Conservation (phyloP, 92 coral and sea anemone genomes). For the Scolanthus callimorphus region DNA sequence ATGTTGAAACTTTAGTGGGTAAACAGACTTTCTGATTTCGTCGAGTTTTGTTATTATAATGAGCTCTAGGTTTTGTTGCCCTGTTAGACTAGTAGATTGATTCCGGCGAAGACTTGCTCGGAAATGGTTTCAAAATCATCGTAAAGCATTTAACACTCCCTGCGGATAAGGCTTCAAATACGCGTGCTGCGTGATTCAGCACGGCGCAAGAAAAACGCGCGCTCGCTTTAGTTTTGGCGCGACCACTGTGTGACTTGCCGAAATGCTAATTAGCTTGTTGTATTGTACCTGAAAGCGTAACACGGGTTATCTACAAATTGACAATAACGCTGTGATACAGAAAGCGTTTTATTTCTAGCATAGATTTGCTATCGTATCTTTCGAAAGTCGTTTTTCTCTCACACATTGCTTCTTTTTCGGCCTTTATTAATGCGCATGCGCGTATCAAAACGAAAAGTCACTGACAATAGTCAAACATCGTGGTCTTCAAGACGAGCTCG, state of each 20-base stretch:
- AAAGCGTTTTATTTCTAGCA: too few relatives aligned
- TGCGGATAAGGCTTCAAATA: constrained; percentile 28
- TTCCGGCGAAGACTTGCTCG: too few relatives aligned
- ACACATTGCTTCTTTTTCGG: background rate
- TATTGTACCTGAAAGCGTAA: constrained; percentile 6
- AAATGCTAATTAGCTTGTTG: constrained; percentile 78
- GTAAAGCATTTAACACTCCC: constrained; percentile 21
- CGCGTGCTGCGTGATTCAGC: constrained; percentile 44
- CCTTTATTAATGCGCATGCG: background rate
- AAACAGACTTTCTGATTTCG: constrained; percentile 57
- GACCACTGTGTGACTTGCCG: constrained; percentile 31
- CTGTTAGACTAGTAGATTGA: background rate
- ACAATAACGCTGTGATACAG: too few relatives aligned
- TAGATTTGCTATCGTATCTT: too few relatives aligned
- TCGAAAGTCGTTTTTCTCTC: constrained; percentile 1
- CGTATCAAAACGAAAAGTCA: too few relatives aligned
- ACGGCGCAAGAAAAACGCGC: constrained; percentile 8
- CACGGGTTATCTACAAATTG: too few relatives aligned
- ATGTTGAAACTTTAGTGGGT: constrained; percentile 8
- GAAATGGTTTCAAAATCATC: constrained; percentile 8
- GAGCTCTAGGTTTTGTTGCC: constrained; percentile 17
- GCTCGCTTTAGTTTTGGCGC: constrained; percentile 12
- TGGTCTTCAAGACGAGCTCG: too few relatives aligned
- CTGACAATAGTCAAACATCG: too few relatives aligned
- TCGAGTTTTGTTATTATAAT: constrained; percentile 90